Evolutionary conservation across 92 coral and sea anemone genomes (phyloP), one percentile per base, ranked within the genome.

Genomic region (Diadumene lineata): DNA sequence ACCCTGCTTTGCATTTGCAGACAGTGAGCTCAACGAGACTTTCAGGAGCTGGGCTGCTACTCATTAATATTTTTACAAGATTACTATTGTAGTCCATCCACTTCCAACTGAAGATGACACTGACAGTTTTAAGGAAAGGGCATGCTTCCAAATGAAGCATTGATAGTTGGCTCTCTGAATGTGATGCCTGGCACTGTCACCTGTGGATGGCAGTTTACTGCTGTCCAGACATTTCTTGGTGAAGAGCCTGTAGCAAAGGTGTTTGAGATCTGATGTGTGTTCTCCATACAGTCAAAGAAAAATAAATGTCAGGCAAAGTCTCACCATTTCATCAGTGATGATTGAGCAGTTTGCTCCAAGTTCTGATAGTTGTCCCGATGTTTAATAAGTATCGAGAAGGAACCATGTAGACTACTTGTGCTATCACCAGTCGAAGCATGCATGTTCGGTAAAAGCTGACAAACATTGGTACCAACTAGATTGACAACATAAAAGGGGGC

Each of bases 221-320:
- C n/a, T n/a, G n/a, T n/a, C n/a, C n/a, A n/a, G n/a, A n/a, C n/a
- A n/a, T n/a, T n/a, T n/a, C n/a, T n/a, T n/a, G n/a, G n/a, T n/a
- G n/a, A n/a, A n/a, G n/a, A n/a, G n/a, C n/a, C n/a, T 31, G 32
- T 62, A 34, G 9, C 29, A 34, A 32, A 31, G 51, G 7, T 21
- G 34, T 48, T 74, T 74, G 13, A 28, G 56, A 17, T 27, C 46
- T 25, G 30, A 16, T 13, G 68, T 62, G 10, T 10, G 21, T n/a
- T 56, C 62, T 8, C 62, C 62, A 56, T 56, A 31, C 43, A 31
- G 28, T 11, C n/a, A n/a, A n/a, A 38, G 31, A n/a, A 11, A 0
- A 68, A 68, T 68, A 32, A 68, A 43, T 24, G 7, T 68, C 19
- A 50, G 18, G 25, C 73, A 68, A n/a, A n/a, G n/a, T n/a, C n/a